Base-by-base conservation (phyloP, 2,797 vertebrate species). In the Benthosema pterotum region DNA sequence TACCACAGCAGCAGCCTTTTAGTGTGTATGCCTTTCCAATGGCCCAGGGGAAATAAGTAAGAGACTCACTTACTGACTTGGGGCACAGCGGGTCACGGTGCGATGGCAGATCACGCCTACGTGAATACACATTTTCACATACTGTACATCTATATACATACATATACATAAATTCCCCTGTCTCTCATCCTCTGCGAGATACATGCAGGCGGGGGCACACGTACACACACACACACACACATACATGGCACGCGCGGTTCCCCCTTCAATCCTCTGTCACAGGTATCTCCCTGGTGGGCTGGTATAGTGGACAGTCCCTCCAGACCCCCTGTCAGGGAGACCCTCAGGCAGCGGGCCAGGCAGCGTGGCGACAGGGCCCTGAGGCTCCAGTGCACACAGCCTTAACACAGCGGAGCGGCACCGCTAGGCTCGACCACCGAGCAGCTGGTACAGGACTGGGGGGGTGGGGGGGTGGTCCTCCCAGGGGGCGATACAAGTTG, bases 341-440 rank as follows among this genome's bases (percentile, higher is more conserved):
- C 76, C 82, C 75, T 79, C 83, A 83, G 81, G 78, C 77, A 71
- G 68, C 47, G 79, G 80, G 77, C 77, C 71, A 75, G 69, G 74
- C 80, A 84, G 82, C 76, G 74, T 82, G 81, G 89, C 81, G 82
- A 89, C 85, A 75, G 82, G 83, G 83, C 71, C 79, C 84, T 71
- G 80, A 85, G 87, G 87, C 88, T 88, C 86, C 83, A 73, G 73
- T 86, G 87, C 87, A 86, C 88, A 86, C 75, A 28, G 64, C 76
- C 83, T 84, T 78, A 74, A n/a, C 82, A 86, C 76, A 76, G 75
- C 47, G 43, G 81, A 81, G 79, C 73, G 16, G 77, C 80, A 81
- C 79, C 59, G n/a, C n/a, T 73, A 81, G 77, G 79, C 86, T 88
- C 86, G 86, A 88, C 89, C 88, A 88, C 81, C 89, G 87, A 90